phyloP scores from a whole-genome alignment of 2,797 vertebrate species.

The Oryzias sinensis region DNA sequence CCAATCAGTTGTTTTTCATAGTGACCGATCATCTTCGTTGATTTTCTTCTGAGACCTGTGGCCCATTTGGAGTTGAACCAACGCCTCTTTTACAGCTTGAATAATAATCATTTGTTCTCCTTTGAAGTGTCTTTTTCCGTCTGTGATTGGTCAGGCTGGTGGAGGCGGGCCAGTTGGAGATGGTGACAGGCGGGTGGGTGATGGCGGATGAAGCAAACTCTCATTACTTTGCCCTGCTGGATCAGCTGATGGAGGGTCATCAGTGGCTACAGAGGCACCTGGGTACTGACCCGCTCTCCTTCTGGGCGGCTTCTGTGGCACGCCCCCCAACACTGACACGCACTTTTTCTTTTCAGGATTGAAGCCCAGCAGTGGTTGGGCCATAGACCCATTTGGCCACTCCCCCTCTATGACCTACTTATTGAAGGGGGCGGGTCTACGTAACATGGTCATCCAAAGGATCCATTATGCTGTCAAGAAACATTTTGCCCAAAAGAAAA shows the following conservation, averaged over 20 bases:
- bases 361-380: conserved; percentile 85
- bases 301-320: not conserved
- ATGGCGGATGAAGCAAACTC: conserved; percentile 91
- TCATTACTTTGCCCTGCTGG: conserved; percentile 89
- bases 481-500: conserved; percentile 81
- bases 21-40: no score
- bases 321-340: not conserved
- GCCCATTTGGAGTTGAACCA: not conserved
- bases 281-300: conserved; percentile 19
- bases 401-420: conserved; percentile 91
- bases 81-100: not conserved
- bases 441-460: conserved; percentile 89
- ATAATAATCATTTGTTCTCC: not conserved
- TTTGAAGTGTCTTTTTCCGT: not conserved
- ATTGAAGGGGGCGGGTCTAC: conserved; percentile 85
- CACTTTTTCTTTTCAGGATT: conserved; percentile 72
- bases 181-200: conserved; percentile 94
- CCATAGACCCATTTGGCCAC: conserved; percentile 91
- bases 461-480: conserved; percentile 92
- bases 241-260: conserved; percentile 92
- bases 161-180: conserved; percentile 85
- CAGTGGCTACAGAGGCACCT: conserved; percentile 89
- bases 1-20: no score
- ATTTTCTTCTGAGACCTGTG: no score
- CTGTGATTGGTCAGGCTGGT: conserved; percentile 79